Base-by-base conservation (phyloP, 1,140 invertebrate species). In the Cyrtorhinus lividipennis region DNA sequence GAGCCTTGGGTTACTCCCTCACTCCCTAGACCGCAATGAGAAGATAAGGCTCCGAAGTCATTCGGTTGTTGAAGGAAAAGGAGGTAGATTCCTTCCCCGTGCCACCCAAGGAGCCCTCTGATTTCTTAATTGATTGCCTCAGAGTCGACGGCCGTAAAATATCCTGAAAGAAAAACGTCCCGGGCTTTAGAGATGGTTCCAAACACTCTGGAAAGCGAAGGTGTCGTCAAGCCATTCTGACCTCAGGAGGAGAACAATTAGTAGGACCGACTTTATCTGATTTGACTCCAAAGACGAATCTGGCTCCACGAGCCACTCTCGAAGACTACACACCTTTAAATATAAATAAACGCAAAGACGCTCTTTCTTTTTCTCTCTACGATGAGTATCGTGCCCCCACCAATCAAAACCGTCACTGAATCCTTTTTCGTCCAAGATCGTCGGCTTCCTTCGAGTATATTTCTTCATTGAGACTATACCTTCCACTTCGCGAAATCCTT, bases 291-390 rank as follows among this genome's bases (percentile, higher is more conserved):
- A 18, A 18, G 56, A 57, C 56, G 24, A 20, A 57, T 24, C 48
- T 20, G 20, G 3, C 5, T 8, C n/a, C n/a, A 13, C 8, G 12
- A 20, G 48, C 48, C 10, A 12, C 48, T 53, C n/a, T 53, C 48
- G 5, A 53, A 8, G 20, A 15, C 48, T 53, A 53, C 48, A 53
- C 48, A 20, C 48, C 20, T 24, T 59, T 30, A 59, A 59, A 59
- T 59, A 59, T 59, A 59, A 59, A 59, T 59, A 59, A 59, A 59
- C 18, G 22, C 56, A n/a, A 20, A 5, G 10, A 53, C 56, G 62
- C 24, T 63, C 58, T 66, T 44, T 67, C 65, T 20, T 48, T 64
- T 57, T 61, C 44, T 65, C 56, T 63, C 65, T 58, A 61, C 63
- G 22, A 13, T 13, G 20, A 1, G 22, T 13, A 8, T 2, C 26